phyloP scores from a whole-genome alignment of 2,888 invertebrate species.

The Epistrophella euchroma region DNA sequence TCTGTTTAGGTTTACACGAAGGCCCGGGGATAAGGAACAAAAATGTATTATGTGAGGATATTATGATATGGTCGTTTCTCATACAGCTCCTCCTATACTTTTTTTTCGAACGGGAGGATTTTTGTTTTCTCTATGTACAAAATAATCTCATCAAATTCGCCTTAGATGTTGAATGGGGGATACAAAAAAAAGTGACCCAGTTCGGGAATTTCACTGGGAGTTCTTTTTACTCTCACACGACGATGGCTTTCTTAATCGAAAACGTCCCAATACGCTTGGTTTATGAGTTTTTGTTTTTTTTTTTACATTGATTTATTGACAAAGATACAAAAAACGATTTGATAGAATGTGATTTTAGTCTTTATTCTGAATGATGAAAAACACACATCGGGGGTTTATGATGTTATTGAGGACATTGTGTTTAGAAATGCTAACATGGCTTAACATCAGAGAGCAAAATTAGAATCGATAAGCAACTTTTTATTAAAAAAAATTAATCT shows the following conservation, averaged over 20 bases:
- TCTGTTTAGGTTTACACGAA: slow-evolving; percentile 41
- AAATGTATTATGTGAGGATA: slow-evolving; percentile 14
- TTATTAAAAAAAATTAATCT: not conserved
- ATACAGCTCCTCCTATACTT: not conserved
- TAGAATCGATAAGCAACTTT: not conserved
- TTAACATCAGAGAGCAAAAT: not conserved
- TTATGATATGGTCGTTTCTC: not conserved
- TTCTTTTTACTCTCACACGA: slow-evolving; percentile 11
- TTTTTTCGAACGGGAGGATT: slow-evolving; percentile 30
- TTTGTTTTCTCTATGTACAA: slow-evolving; percentile 50
- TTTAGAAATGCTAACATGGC: not conserved
- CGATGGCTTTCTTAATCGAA: slow-evolving; percentile 45
- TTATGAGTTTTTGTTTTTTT: slow-evolving; percentile 50
- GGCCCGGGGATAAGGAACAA: slow-evolving; percentile 17
- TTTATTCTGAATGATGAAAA: not conserved
- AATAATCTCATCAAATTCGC: slow-evolving; percentile 59
- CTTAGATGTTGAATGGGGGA: slow-evolving; percentile 33
- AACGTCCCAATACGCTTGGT: slow-evolving; percentile 56
- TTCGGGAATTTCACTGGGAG: slow-evolving; percentile 27
- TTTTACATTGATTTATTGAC: slow-evolving; percentile 63
- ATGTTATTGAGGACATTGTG: not conserved
- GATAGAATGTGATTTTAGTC: not conserved
- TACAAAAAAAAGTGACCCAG: slow-evolving; percentile 34
- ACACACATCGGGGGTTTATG: not conserved
- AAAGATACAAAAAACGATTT: slow-evolving; percentile 32